Conservation (phyloP, 2,797 vertebrate species). For the Poliocrania exsul region DNA sequence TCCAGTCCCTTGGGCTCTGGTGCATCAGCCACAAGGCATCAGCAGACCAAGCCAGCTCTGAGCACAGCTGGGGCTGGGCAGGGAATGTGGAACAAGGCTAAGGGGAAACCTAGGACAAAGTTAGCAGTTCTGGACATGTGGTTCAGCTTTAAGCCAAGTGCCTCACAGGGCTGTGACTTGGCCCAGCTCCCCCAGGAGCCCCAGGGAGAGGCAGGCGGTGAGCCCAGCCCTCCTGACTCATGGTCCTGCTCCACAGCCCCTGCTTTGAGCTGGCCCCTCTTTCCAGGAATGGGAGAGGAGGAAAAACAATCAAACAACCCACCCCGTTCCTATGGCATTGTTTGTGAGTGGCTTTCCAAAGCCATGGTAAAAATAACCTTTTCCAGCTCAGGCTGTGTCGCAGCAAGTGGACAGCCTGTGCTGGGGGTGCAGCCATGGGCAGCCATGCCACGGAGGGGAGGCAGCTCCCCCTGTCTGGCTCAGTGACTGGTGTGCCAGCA, state of each 20-base stretch:
- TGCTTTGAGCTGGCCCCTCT: background rate
- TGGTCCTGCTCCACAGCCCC: background rate
- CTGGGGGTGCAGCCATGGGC: rapidly evolving
- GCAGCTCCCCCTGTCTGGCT: background rate
- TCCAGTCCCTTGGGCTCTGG: background rate
- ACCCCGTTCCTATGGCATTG: background rate
- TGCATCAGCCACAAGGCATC: background rate
- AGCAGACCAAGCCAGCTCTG: background rate
- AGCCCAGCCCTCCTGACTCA: conserved; percentile 1
- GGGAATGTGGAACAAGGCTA: background rate
- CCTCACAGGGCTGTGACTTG: background rate
- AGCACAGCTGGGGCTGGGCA: background rate
- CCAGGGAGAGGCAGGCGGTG: background rate
- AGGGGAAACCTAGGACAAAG: background rate
- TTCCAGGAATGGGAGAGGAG: background rate
- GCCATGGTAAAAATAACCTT: background rate
- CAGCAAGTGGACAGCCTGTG: background rate
- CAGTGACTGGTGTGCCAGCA: background rate
- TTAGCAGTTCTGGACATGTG: background rate
- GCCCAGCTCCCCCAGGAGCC: background rate
- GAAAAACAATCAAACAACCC: background rate
- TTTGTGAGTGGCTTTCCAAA: background rate
- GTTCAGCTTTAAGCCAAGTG: background rate
- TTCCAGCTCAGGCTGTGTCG: background rate
- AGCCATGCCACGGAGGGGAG: background rate